Evolutionary conservation across 1,140 invertebrate species (phyloP).

Genomic region (Papilio polyxenes): DNA sequence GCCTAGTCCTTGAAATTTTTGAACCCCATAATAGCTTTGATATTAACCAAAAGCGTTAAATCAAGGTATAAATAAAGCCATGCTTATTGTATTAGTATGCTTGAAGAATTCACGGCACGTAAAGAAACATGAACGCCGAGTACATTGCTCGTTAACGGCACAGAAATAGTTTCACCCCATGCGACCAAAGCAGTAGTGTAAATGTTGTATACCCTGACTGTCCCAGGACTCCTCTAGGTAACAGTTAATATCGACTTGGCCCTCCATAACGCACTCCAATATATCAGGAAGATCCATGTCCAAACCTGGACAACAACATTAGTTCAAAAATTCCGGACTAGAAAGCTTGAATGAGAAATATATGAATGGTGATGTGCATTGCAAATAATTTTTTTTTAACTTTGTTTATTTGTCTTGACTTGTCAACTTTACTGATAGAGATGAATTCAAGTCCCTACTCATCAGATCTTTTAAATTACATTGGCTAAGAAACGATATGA

Average conservation of each 20-base stretch:
- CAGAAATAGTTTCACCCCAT: slow-evolving; percentile 57
- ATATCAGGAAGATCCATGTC: slow-evolving; percentile 72
- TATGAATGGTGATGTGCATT: slow-evolving; percentile 32
- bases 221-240: slow-evolving; percentile 70
- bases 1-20: slow-evolving; percentile 64
- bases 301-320: slow-evolving; percentile 74
- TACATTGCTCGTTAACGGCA: slow-evolving; percentile 37
- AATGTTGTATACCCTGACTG: slow-evolving; percentile 66
- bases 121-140: slow-evolving; percentile 34
- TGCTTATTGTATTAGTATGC: slow-evolving; percentile 45
- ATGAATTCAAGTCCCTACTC: background rate
- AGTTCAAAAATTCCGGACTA: slow-evolving; percentile 65
- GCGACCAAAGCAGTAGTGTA: slow-evolving; percentile 58
- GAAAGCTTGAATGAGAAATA: slow-evolving; percentile 36
- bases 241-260: slow-evolving; percentile 64
- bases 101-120: slow-evolving; percentile 40
- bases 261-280: slow-evolving; percentile 69
- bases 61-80: slow-evolving; percentile 46
- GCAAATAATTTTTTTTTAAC: background rate
- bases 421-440: no score
- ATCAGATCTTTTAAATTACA: background rate
- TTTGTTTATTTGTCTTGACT: no score
- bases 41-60: slow-evolving; percentile 28
- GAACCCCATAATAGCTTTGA: slow-evolving; percentile 42
- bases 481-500: background rate